These are phyloP conservation scores for Hirtodrosophila alboralis DNA, from an alignment of 2,888 invertebrate genomes.

Conservation along the genomic window DNA sequence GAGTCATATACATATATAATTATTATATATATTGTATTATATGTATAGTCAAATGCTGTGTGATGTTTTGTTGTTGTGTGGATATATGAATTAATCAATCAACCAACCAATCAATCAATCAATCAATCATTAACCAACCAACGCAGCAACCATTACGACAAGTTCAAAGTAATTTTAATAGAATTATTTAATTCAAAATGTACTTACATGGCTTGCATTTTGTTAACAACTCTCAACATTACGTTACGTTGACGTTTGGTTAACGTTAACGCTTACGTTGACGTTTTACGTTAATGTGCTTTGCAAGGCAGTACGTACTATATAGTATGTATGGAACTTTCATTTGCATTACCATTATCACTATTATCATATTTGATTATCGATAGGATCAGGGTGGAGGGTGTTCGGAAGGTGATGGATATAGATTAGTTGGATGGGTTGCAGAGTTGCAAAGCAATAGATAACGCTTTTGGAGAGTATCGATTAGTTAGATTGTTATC, in stretches of 20 bases:
- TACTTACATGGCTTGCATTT: constrained; percentile 82
- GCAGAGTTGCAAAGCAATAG: background rate
- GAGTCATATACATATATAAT: constrained; percentile 47
- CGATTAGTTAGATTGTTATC: background rate
- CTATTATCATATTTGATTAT: constrained; percentile 37
- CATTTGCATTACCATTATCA: constrained; percentile 54
- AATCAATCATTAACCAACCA: constrained; percentile 81
- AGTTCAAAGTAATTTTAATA: constrained; percentile 81
- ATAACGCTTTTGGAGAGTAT: background rate
- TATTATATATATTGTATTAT: constrained; percentile 27
- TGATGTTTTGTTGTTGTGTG: constrained; percentile 50
- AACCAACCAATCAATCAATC: constrained; percentile 76
- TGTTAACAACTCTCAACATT: constrained; percentile 55
- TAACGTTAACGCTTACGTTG: constrained; percentile 25
- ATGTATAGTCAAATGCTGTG: constrained; percentile 55
- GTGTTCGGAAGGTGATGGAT: background rate
- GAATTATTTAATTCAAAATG: constrained; percentile 77
- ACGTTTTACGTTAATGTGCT: constrained; percentile 55
- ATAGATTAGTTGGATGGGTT: too few species aligned
- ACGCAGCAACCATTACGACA: constrained; percentile 84
- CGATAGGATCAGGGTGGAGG: constrained; percentile 16
- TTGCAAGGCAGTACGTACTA: constrained; percentile 78
- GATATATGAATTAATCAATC: constrained; percentile 76
- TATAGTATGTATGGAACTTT: too few species aligned
- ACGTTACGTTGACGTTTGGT: constrained; percentile 44